These are phyloP conservation scores for Salmo trutta DNA, from an alignment of 2,797 vertebrate species.

Conservation along the genomic window DNA sequence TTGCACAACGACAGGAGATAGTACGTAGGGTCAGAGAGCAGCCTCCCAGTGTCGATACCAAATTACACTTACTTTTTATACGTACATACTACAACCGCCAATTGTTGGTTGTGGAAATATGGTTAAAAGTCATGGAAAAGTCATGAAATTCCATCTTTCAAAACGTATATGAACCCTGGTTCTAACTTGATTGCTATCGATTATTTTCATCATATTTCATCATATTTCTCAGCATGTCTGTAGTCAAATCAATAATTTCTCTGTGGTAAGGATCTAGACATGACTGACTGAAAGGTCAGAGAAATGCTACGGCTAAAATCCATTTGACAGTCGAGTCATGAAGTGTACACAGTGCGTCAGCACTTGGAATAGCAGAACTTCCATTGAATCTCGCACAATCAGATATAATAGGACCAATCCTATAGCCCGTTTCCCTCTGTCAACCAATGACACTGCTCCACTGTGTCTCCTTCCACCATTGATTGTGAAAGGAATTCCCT, in stretches of 20 bases:
- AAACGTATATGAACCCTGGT: neutral
- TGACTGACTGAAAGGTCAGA: conserved; percentile 59
- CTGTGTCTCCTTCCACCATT: neutral
- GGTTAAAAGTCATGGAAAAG: no score
- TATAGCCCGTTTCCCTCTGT: conserved; percentile 27
- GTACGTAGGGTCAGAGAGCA: no score
- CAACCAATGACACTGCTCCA: neutral
- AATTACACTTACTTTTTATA: no score
- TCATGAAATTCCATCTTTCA: no score
- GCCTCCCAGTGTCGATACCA: no score
- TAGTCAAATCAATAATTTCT: conserved; percentile 15
- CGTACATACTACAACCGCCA: no score
- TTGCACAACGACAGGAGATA: no score
- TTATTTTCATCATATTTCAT: conserved; percentile 26
- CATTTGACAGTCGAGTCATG: conserved; percentile 40
- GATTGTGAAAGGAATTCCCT: conserved; percentile 31
- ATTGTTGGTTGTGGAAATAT: no score
- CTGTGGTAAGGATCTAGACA: conserved; percentile 37
- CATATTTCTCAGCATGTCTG: neutral
- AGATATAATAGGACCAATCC: conserved; percentile 29
- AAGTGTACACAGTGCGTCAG: conserved; percentile 22
- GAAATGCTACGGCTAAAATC: conserved; percentile 55
- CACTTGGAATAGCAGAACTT: conserved; percentile 21
- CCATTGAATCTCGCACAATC: conserved; percentile 36
- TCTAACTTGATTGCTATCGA: conserved; percentile 15